Evolutionary conservation across 2,888 invertebrate genomes (phyloP).

Genomic region (Caenorhabditis plicata): DNA sequence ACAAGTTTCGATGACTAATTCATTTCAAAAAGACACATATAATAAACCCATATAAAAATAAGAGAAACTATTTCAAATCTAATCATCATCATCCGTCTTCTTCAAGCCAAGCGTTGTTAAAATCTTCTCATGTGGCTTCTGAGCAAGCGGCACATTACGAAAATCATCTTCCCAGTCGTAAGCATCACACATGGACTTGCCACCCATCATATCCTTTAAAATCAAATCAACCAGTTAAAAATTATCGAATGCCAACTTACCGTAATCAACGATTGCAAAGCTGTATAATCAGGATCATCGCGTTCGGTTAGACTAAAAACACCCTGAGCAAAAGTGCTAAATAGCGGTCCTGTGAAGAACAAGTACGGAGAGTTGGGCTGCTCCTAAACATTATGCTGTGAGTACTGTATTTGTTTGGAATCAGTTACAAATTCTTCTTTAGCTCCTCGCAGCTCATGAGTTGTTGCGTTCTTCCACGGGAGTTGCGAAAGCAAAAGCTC

Average conservation of each 20-base stretch:
- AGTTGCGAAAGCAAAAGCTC: constrained; percentile 39
- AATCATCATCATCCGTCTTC: too few relatives aligned
- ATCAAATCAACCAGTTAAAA: too few relatives aligned
- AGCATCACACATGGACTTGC: constrained; percentile 33
- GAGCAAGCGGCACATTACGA: constrained; percentile 25
- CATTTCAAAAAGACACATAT: too few relatives aligned
- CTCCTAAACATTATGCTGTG: too few relatives aligned
- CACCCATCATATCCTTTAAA: constrained; percentile 39
- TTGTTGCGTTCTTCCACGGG: constrained; percentile 34
- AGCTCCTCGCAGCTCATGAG: constrained; percentile 31
- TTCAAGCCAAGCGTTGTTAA: too few relatives aligned
- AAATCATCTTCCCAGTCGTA: constrained; percentile 54
- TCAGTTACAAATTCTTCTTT: constrained; percentile 42
- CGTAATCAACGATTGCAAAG: constrained; percentile 35
- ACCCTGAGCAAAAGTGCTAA: constrained; percentile 30
- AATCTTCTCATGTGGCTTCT: too few relatives aligned
- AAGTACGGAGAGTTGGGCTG: constrained; percentile 16
- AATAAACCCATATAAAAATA: too few relatives aligned
- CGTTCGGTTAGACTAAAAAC: constrained; percentile 32
- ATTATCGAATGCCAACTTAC: too few relatives aligned
- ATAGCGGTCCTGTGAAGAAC: constrained; percentile 6
- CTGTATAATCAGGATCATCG: constrained; percentile 47
- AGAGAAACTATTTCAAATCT: too few relatives aligned
- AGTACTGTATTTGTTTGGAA: too few relatives aligned
- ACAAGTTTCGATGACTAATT: too few relatives aligned